These are phyloP conservation scores for Tangara arthus DNA, from an alignment of 2,797 vertebrate species.

Conservation along the genomic window DNA sequence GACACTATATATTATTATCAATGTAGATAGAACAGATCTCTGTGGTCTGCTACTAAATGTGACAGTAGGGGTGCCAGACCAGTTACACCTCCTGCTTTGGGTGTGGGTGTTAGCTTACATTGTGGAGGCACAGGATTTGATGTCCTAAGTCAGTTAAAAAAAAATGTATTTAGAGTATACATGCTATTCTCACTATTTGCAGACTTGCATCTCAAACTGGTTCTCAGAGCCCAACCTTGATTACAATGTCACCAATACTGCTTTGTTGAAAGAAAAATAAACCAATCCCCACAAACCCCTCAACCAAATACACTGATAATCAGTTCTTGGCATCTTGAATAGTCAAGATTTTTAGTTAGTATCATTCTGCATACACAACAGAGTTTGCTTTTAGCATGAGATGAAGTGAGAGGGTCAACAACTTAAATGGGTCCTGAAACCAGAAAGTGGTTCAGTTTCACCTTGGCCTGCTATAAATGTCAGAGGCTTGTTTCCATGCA, in stretches of 20 bases:
- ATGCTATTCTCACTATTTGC: not conserved
- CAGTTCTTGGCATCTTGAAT: not conserved
- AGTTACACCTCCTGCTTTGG: not conserved
- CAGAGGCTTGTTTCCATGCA: not conserved
- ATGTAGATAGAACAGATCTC: not conserved
- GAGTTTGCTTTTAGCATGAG: not conserved
- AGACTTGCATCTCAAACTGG: not conserved
- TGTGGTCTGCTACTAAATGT: not conserved
- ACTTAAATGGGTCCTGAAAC: not conserved
- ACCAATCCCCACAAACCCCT: not conserved
- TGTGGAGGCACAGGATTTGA: not conserved
- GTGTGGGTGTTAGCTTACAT: not conserved
- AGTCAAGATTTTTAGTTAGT: not conserved
- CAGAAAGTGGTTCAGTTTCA: not conserved
- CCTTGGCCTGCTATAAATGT: not conserved
- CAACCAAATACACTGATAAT: not conserved
- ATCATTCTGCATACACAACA: not conserved
- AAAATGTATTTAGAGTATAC: not conserved
- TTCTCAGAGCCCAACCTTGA: not conserved
- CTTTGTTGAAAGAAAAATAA: not conserved
- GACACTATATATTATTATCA: not conserved
- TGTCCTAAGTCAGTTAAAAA: not conserved
- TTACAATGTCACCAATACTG: not conserved
- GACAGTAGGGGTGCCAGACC: not conserved
- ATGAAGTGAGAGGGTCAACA: not conserved